phyloP scores from a whole-genome alignment of 2,113 vertebrate genomes.

The Cepphus grylle region DNA sequence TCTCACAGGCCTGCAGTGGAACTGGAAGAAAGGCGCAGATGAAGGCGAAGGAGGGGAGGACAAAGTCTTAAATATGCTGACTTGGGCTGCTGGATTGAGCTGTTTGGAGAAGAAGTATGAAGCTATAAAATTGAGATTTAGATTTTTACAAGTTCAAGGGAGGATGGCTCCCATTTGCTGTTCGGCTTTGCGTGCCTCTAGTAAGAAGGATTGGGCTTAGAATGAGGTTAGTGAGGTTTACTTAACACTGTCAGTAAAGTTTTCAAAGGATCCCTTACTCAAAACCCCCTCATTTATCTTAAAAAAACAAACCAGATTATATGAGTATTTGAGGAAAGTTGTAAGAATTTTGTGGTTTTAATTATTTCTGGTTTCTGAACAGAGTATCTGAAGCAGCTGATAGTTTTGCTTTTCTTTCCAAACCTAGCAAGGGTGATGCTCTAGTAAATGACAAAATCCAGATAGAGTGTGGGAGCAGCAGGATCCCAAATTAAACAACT shows the following conservation, averaged over 20 bases:
- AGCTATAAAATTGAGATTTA: not conserved
- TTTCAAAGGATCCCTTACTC: not conserved
- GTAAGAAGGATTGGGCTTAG: not conserved
- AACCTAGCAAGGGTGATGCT: not conserved
- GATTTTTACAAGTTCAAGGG: not conserved
- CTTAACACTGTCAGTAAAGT: not conserved
- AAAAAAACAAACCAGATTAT: not conserved
- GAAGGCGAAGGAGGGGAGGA: not conserved
- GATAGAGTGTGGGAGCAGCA: conserved; percentile 50
- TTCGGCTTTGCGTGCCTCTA: not conserved
- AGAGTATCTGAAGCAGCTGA: not conserved
- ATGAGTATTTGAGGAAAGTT: not conserved
- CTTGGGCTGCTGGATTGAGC: not conserved
- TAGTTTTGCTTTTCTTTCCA: conserved; percentile 30
- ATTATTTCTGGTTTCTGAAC: not conserved
- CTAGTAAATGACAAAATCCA: conserved; percentile 59
- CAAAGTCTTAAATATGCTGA: not conserved
- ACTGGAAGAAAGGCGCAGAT: not conserved
- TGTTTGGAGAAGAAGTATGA: not conserved
- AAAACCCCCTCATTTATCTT: not conserved
- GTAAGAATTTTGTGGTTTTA: not conserved
- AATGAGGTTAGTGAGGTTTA: not conserved
- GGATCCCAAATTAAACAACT: conserved; percentile 51
- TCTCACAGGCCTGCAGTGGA: not conserved
- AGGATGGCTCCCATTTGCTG: not conserved